These are phyloP conservation scores for Neomorphus geoffroyi DNA, from an alignment of 2,797 vertebrate genomes.

Conservation along the genomic window DNA sequence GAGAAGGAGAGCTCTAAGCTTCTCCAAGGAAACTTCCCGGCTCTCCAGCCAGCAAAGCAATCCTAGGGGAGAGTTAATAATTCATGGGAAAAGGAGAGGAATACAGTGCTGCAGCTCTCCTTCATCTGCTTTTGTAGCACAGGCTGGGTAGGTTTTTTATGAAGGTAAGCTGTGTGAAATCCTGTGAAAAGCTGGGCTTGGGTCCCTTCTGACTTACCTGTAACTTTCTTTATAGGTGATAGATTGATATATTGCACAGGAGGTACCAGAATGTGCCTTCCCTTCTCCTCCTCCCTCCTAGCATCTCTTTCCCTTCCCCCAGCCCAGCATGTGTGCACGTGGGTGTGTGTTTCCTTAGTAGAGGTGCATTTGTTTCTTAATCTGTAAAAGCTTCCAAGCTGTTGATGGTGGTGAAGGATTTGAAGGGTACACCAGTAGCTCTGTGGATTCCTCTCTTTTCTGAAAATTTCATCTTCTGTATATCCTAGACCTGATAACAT, in stretches of 20 bases:
- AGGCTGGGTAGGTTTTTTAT: neutral
- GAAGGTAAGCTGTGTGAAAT: slow-evolving; percentile 35
- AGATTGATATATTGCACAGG: neutral
- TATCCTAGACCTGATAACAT: neutral
- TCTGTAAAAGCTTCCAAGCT: slow-evolving; percentile 34
- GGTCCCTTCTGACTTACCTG: neutral
- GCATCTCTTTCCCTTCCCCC: slow-evolving; percentile 13
- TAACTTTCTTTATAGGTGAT: neutral
- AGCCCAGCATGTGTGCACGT: neutral
- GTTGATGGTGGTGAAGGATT: neutral
- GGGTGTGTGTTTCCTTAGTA: slow-evolving; percentile 24
- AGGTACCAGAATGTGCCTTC: neutral
- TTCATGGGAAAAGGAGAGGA: slow-evolving; percentile 44
- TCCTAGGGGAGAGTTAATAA: slow-evolving; percentile 46
- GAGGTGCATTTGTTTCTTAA: slow-evolving; percentile 36
- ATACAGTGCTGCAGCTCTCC: neutral
- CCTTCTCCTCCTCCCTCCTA: neutral
- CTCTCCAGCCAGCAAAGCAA: neutral
- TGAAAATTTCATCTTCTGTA: neutral
- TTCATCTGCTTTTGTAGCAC: neutral
- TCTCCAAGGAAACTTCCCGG: neutral
- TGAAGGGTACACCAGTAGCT: neutral
- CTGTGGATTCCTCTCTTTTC: neutral
- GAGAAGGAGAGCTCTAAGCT: neutral
- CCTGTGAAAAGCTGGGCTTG: neutral